Evolutionary conservation across 2,888 invertebrate genomes (phyloP).

Genomic region (Andrena hattorfiana): DNA sequence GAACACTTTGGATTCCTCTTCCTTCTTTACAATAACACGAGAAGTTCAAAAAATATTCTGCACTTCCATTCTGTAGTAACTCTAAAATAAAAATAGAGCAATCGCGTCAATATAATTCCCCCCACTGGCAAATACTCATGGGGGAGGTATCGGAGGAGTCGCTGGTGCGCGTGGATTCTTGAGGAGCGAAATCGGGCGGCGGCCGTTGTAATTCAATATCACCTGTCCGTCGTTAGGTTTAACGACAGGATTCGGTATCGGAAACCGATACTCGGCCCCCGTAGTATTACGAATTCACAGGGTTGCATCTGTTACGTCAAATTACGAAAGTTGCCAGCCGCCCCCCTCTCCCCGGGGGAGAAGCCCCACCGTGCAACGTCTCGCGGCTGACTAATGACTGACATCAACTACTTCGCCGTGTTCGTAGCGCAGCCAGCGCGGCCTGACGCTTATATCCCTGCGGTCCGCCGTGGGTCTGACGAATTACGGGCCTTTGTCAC

Average conservation of each 20-base stretch:
- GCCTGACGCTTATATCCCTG: slow-evolving; percentile 13
- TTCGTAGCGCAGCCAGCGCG: slow-evolving; percentile 25
- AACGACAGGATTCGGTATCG: slow-evolving; percentile 55
- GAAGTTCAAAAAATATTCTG: too few relatives aligned
- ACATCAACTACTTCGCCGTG: slow-evolving; percentile 69
- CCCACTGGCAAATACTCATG: not conserved
- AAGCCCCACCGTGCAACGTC: slow-evolving; percentile 11
- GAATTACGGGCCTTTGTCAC: slow-evolving; percentile 72
- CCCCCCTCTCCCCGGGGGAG: not conserved
- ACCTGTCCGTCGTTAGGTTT: slow-evolving; percentile 55
- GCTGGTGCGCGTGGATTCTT: not conserved
- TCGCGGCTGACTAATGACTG: slow-evolving; percentile 70
- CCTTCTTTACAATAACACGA: too few relatives aligned
- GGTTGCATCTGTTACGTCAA: slow-evolving; percentile 57
- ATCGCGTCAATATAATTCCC: too few relatives aligned
- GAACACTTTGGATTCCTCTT: too few relatives aligned
- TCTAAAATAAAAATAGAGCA: too few relatives aligned
- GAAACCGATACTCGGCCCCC: slow-evolving; percentile 43
- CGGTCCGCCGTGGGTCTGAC: slow-evolving; percentile 59
- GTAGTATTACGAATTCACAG: slow-evolving; percentile 57
- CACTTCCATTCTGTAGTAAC: too few relatives aligned
- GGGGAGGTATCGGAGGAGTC: not conserved
- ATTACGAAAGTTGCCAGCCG: slow-evolving; percentile 52
- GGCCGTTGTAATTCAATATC: slow-evolving; percentile 49
- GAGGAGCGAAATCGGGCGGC: slow-evolving; percentile 12